Base-by-base conservation (phyloP, 2,113 vertebrate genomes). In the Indicator maculatus region DNA sequence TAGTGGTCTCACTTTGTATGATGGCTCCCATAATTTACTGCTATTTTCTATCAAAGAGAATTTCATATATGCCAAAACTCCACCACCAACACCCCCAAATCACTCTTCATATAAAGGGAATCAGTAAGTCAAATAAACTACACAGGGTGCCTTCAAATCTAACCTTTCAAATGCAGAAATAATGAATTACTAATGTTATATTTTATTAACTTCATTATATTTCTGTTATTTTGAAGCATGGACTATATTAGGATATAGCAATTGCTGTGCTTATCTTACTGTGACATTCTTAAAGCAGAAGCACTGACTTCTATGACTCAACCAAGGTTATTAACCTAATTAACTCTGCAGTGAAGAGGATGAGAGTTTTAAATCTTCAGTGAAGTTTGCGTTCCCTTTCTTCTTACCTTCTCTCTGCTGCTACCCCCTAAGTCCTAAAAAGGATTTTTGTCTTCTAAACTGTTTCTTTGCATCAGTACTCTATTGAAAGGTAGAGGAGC, bases 261-360 rank as follows among this genome's bases (percentile, higher is more conserved):
- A 89, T 77, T 82, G 38, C 38, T 90, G 15, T 71, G 58, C 47
- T 92, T 95, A 56, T 88, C 13, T 91, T 78, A 86, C 44, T 16
- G 11, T 33, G 41, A 84, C 44, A 56, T 78, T 90, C 41, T 16
- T 78, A 71, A 84, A 92, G 73, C 19, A 84, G 53, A 73, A 70
- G 6, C 64, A 71, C 36, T n/a, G 18, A 45, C 27, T 77, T 70
- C 28, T 50, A 8, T 52, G 53, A 61, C 18, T 88, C 26, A 58
- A 58, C 5, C 65, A 78, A 59, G 10, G 38, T 41, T 86, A 75
- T 75, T 60, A 67, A 56, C 12, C 60, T 64, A 41, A 89, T 92
- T 63, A 84, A 60, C 33, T 71, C 61, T 58, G 11, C 28, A 60
- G 21, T 71, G 36, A 78, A 81, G 16, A 26, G 15, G 10, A 36